A percentile compares a stretch with the other conserved stretches of the same genome.
These are phyloP conservation scores for Scaptomyza tumidula DNA, from an alignment of 2,888 invertebrate species.

Conservation along the genomic window DNA sequence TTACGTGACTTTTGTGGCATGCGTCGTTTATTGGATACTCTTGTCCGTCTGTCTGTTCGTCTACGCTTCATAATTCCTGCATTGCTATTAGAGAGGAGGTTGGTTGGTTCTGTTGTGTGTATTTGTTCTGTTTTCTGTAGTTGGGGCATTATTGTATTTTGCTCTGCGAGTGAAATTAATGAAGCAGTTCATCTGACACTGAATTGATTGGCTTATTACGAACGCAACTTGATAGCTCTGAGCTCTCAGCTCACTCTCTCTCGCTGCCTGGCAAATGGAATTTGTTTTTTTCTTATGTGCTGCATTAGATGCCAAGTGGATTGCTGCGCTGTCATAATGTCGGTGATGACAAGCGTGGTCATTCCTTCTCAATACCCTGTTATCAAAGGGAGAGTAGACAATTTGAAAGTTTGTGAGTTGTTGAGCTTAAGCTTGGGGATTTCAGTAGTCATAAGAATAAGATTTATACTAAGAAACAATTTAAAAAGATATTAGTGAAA, in stretches of 20 bases:
- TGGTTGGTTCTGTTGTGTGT: not conserved
- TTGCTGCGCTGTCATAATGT: slow-evolving; percentile 37
- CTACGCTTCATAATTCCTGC: slow-evolving; percentile 43
- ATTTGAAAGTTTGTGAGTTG: not conserved
- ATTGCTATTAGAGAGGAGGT: not conserved
- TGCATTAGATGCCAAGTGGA: slow-evolving; percentile 30
- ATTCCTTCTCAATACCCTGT: slow-evolving; percentile 22
- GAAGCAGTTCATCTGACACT: slow-evolving; percentile 78
- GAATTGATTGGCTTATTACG: slow-evolving; percentile 79
- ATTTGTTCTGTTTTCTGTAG: not conserved
- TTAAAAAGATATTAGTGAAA: too few species aligned
- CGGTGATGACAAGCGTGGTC: slow-evolving; percentile 32
- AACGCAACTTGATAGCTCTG: slow-evolving; percentile 59
- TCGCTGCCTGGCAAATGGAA: slow-evolving; percentile 38
- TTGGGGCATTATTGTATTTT: slow-evolving; percentile 18
- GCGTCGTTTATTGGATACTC: slow-evolving; percentile 58
- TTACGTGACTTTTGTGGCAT: slow-evolving; percentile 75
- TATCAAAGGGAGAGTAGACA: not conserved
- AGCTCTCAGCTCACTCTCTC: slow-evolving; percentile 3
- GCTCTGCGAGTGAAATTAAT: slow-evolving; percentile 68
- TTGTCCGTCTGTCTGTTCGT: slow-evolving; percentile 16
- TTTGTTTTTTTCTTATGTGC: slow-evolving; percentile 16
- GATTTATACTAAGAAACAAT: too few species aligned
- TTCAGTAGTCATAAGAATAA: too few species aligned
- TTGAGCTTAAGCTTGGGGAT: too few species aligned